Base-by-base conservation (phyloP, 2,888 invertebrate genomes). In the Piscicola geometra region DNA sequence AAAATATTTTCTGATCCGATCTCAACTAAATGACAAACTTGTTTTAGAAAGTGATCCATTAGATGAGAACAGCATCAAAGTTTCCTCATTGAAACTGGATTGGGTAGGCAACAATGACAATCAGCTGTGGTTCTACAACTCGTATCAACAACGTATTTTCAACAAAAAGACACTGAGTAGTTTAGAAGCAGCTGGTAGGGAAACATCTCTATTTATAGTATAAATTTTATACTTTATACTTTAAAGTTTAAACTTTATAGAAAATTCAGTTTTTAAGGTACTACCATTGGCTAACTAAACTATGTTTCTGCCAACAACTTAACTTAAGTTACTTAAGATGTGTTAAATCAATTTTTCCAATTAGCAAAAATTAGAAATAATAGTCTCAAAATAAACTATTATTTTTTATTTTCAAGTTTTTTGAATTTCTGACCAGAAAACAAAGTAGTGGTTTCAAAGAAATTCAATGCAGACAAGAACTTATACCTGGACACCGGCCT, bases 61-160 rank as follows among this genome's bases (percentile, higher is more conserved):
- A 2, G n/a, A 33, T 1, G 35, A 25, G 15, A 30, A 56, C 33
- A 1, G 21, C 0, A 36, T 73, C 25, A 60, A 32, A 35, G 60
- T 73, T 15, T 18, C 73, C 1, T 3, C n/a, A 32, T 35, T 25
- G 18, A 64, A 35, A 18, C 64, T 5, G 2, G 73, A 64, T 64
- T 73, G 36, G 32, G 25, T 35, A 33, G 71, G 71, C 15, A 50
- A 71, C 50, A 73, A 73, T 25, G 64, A 56, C 35, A 52, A 64
- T n/a, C 73, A 73, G 30, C n/a, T 73, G 64, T 73, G 73, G 73
- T 73, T 3, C 36, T 60, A 73, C n/a, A 60, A 73, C 30, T 33
- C 3, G n/a, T 33, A n/a, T 25, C 15, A 33, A 2, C 21, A 56
- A 33, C 32, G 25, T 25, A n/a, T 73, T 28, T 47, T 60, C 64